Conservation (phyloP, 35 echinoderm and acorn worm species). For the Apostichopus japonicus region DNA sequence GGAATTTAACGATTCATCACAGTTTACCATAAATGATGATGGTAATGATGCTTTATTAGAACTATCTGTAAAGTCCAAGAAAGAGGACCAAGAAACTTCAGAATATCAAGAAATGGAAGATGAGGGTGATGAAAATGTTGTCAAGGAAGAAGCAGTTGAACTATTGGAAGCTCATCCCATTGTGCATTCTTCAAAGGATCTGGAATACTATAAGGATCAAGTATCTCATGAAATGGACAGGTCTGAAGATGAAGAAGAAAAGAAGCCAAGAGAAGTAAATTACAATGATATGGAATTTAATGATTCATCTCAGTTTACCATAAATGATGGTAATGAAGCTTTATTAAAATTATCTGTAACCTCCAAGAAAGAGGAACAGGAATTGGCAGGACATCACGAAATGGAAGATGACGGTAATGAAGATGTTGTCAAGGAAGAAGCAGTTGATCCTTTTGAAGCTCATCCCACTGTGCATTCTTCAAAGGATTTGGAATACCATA, state of each 20-base stretch:
- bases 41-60: background rate
- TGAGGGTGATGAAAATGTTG: background rate
- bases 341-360: background rate
- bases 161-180: background rate
- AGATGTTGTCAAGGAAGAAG: background rate
- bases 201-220: too few relatives aligned
- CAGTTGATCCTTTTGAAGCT: background rate
- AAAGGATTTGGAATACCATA: too few relatives aligned
- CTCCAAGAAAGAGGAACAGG: background rate
- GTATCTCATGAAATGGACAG: background rate
- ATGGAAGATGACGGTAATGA: background rate
- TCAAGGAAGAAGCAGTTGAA: background rate
- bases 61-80: background rate
- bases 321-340: background rate
- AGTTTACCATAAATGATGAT: background rate
- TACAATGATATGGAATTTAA: conserved; percentile 29
- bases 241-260: background rate
- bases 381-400: background rate
- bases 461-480: background rate
- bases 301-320: background rate
- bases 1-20: background rate
- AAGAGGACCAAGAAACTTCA: background rate
- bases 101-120: background rate
- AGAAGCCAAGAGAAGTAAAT: background rate
- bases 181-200: too few relatives aligned